Conservation (phyloP, 92 coral and sea anemone genomes). For the Zoanthus solanderi region DNA sequence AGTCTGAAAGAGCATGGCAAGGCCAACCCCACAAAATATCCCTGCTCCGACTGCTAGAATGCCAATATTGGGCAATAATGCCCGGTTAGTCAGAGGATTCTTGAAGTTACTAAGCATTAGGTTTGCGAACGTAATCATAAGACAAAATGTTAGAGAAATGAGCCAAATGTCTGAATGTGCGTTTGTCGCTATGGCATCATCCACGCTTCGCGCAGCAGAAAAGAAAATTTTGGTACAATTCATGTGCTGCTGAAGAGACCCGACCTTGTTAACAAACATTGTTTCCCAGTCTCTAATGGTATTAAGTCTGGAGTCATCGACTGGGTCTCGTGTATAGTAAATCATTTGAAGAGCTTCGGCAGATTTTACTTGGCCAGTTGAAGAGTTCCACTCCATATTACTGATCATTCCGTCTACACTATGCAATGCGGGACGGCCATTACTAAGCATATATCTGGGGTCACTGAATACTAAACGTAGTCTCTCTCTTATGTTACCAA, state of each 20-base stretch:
- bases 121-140: slow-evolving; percentile 70
- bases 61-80: slow-evolving; percentile 72
- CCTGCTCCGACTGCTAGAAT: slow-evolving; percentile 69
- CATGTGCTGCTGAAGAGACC: slow-evolving; percentile 36
- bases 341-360: slow-evolving; percentile 77
- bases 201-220: slow-evolving; percentile 69
- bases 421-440: slow-evolving; percentile 68
- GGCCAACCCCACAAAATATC: slow-evolving; percentile 68
- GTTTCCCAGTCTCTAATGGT: slow-evolving; percentile 55
- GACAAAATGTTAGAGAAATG: slow-evolving; percentile 61
- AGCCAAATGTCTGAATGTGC: slow-evolving; percentile 67
- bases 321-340: slow-evolving; percentile 64
- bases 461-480: neutral
- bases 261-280: slow-evolving; percentile 43
- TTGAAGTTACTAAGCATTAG: slow-evolving; percentile 61
- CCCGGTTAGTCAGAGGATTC: slow-evolving; percentile 77
- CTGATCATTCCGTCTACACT: slow-evolving; percentile 67
- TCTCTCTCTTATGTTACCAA: slow-evolving; percentile 1
- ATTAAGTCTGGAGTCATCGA: slow-evolving; percentile 31
- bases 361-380: slow-evolving; percentile 50
- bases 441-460: slow-evolving; percentile 45
- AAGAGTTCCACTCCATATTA: slow-evolving; percentile 18
- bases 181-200: slow-evolving; percentile 71
- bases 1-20: slow-evolving; percentile 63
- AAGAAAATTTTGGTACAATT: slow-evolving; percentile 46